phyloP scores from a whole-genome alignment of 2,888 invertebrate genomes.

The Eilema depressum region DNA sequence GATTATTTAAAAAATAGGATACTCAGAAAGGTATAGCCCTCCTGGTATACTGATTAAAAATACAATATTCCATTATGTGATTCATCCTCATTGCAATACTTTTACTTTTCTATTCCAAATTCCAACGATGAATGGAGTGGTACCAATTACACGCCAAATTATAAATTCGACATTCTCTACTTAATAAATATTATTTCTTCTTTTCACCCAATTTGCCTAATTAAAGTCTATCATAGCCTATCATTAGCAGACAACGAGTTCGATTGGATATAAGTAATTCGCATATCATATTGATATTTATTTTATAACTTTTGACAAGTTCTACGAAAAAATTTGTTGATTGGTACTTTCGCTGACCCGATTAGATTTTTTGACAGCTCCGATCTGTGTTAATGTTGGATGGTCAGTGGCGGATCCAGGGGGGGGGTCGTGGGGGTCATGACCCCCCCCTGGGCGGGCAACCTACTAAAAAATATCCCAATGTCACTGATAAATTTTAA shows the following conservation, averaged over 20 bases:
- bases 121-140: not conserved
- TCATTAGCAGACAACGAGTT: not conserved
- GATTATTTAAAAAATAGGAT: too few species aligned
- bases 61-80: too few species aligned
- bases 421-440: too few species aligned
- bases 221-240: not conserved
- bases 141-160: not conserved
- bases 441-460: too few species aligned
- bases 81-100: too few species aligned
- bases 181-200: not conserved
- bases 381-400: too few species aligned
- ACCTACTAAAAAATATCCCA: too few species aligned
- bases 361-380: not conserved
- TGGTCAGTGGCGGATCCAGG: too few species aligned
- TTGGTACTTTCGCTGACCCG: not conserved
- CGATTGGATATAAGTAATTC: not conserved
- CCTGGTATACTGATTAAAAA: too few species aligned
- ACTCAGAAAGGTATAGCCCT: too few species aligned
- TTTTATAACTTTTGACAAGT: not conserved
- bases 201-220: conserved; percentile 4
- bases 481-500: too few species aligned
- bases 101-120: conserved; percentile 3
- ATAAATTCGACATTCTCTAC: not conserved
- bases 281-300: not conserved
- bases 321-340: not conserved